Percentiles rank a stretch among this genome's conserved stretches.
These are phyloP conservation scores for Dendrolimus punctatus DNA, from an alignment of 1,140 invertebrate genomes.

Conservation along the genomic window DNA sequence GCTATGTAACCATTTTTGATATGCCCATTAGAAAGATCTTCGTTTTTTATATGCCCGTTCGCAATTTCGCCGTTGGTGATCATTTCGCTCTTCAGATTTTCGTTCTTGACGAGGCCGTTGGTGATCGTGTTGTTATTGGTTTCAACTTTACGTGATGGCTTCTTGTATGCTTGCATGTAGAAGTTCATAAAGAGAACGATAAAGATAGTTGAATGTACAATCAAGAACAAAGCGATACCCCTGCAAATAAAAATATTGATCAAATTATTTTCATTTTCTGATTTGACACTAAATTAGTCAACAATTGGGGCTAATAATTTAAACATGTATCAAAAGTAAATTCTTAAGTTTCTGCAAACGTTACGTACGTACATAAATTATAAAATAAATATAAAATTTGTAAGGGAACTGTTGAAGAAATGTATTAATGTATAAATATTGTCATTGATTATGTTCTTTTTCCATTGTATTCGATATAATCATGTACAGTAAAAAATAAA, in stretches of 20 bases:
- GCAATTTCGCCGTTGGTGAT: slow-evolving; percentile 10
- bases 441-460: no score
- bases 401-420: no score
- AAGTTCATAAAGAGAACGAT: slow-evolving; percentile 93
- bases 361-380: neutral
- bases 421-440: no score
- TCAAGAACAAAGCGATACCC: slow-evolving; percentile 81
- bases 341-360: no score
- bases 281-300: no score
- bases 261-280: neutral
- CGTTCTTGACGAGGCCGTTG: slow-evolving; percentile 28
- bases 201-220: slow-evolving; percentile 92
- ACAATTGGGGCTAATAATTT: neutral
- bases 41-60: slow-evolving; percentile 18
- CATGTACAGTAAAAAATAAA: no score
- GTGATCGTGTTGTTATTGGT: slow-evolving; percentile 38
- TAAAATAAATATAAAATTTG: slow-evolving; percentile 2
- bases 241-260: slow-evolving; percentile 30
- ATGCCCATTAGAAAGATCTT: slow-evolving; percentile 23
- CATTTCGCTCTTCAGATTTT: slow-evolving; percentile 11
- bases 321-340: neutral
- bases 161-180: slow-evolving; percentile 87
- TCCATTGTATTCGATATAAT: no score
- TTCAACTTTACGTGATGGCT: slow-evolving; percentile 30
- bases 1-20: slow-evolving; percentile 6